Evolutionary conservation across 2,888 invertebrate species (phyloP).

Genomic region (Gnatocerus cornutus): DNA sequence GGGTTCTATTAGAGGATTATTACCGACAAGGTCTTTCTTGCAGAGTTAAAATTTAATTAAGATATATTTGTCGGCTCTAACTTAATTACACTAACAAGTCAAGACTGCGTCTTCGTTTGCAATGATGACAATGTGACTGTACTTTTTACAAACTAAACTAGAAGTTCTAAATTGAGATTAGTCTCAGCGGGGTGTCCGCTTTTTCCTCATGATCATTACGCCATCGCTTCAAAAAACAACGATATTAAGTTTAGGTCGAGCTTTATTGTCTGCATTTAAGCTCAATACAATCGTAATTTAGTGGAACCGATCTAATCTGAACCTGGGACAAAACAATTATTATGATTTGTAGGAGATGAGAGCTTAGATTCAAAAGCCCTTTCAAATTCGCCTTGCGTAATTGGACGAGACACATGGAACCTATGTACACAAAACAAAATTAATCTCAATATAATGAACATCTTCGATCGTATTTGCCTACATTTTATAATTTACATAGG

Average conservation of each 20-base stretch:
- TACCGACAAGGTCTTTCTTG: conserved; percentile 11
- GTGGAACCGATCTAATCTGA: conserved; percentile 8
- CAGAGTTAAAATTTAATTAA: conserved; percentile 28
- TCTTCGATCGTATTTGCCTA: no score
- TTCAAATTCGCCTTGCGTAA: not conserved
- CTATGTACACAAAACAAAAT: not conserved
- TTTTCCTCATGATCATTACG: not conserved
- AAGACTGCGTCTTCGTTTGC: not conserved
- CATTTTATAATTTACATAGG: no score
- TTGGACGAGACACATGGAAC: conserved; percentile 1
- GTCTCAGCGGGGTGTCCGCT: conserved; percentile 1
- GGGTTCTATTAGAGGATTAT: conserved; percentile 24
- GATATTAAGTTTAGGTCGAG: not conserved
- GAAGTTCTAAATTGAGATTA: conserved; percentile 6
- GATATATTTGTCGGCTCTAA: conserved; percentile 29
- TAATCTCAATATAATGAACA: no score
- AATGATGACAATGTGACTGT: not conserved
- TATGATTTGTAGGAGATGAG: conserved; percentile 9
- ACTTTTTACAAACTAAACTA: not conserved
- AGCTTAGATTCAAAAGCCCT: not conserved
- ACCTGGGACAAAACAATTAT: conserved; percentile 9
- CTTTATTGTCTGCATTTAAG: conserved; percentile 7
- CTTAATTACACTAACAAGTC: conserved; percentile 30
- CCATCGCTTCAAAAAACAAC: not conserved
- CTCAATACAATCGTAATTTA: conserved; percentile 10